phyloP scores from a whole-genome alignment of 1,140 invertebrate species.

The Nephila pilipes region DNA sequence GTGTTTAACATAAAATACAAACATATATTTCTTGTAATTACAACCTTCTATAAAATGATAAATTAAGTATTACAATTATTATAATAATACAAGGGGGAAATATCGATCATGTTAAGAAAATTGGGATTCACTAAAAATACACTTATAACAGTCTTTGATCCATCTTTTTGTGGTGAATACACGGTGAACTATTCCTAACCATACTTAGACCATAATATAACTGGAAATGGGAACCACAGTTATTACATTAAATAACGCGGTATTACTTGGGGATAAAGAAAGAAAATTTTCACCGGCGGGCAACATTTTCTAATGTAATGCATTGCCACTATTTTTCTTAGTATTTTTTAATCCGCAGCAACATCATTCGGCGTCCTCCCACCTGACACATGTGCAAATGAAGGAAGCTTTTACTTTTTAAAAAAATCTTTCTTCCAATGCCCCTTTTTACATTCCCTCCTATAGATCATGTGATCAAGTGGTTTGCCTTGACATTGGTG shows the following conservation, averaged over 20 bases:
- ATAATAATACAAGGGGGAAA: no score
- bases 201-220: no score
- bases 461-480: neutral
- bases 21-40: no score
- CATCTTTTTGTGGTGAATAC: no score
- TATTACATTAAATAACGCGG: neutral
- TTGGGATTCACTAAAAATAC: no score
- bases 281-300: neutral
- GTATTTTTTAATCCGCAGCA: neutral
- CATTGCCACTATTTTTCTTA: neutral
- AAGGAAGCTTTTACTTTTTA: neutral
- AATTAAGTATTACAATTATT: no score
- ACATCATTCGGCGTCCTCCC: neutral
- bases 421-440: neutral
- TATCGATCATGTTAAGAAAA: no score
- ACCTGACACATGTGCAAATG: neutral
- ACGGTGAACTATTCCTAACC: no score
- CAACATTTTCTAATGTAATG: neutral
- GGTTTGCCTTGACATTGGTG: constrained; percentile 66
- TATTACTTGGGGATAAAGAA: neutral
- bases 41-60: no score
- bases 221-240: neutral
- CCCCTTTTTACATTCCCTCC: neutral
- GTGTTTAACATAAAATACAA: no score
- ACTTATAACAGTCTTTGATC: no score